A percentile compares a stretch with the other conserved stretches of the same genome.
phyloP scores from a whole-genome alignment of 2,888 invertebrate species.

The Drosophila silvestris region DNA sequence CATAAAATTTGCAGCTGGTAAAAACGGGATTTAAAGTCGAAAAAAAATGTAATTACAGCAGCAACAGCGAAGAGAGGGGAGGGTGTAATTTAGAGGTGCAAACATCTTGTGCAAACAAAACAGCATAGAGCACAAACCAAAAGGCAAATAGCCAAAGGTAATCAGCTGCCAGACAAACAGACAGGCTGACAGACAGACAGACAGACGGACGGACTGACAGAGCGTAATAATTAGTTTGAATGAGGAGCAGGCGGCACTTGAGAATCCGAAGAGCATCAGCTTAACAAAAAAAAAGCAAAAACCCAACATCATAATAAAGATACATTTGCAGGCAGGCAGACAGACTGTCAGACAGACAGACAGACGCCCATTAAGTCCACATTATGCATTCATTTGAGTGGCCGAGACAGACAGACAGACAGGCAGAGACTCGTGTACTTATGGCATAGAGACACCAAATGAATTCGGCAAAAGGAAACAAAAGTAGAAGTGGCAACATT shows the following conservation, averaged over 20 bases:
- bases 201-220: constrained; percentile 6
- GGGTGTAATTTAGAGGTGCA: constrained; percentile 39
- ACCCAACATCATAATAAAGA: constrained; percentile 38
- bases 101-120: constrained; percentile 37
- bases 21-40: constrained; percentile 51
- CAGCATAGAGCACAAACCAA: constrained; percentile 29
- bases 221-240: constrained; percentile 70
- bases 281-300: constrained; percentile 11
- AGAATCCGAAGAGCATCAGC: constrained; percentile 33
- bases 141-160: constrained; percentile 66
- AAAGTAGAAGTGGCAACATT: background rate
- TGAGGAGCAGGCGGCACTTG: constrained; percentile 57
- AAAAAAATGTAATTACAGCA: constrained; percentile 8
- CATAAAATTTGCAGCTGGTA: constrained; percentile 70
- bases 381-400: constrained; percentile 71
- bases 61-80: background rate
- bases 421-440: constrained; percentile 12
- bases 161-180: constrained; percentile 59
- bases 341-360: constrained; percentile 14
- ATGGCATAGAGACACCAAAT: constrained; percentile 11
- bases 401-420: constrained; percentile 19
- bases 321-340: constrained; percentile 44
- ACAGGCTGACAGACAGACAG: background rate
- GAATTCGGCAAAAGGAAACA: constrained; percentile 42
- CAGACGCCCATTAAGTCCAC: constrained; percentile 57